These are phyloP conservation scores for Nansenia antarctica DNA, from an alignment of 2,113 vertebrate genomes.

Conservation along the genomic window DNA sequence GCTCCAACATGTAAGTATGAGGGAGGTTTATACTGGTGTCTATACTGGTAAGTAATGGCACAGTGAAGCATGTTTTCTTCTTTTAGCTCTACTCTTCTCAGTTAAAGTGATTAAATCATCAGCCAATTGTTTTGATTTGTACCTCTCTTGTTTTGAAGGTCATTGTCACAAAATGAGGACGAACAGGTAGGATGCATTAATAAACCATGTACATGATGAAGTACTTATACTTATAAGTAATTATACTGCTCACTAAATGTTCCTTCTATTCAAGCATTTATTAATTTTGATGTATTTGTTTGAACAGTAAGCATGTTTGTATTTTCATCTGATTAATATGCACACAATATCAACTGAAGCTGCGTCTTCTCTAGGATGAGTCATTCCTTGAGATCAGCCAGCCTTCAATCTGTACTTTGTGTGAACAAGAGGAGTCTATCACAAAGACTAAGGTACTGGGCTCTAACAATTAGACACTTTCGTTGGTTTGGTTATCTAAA, in stretches of 20 bases:
- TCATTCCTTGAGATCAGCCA: conserved; percentile 45
- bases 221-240: not conserved
- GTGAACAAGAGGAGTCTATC: conserved; percentile 75
- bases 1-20: conserved; percentile 69
- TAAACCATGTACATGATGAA: not conserved
- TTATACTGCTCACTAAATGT: not conserved
- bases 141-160: conserved; percentile 52
- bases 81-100: not conserved
- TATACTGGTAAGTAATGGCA: no score
- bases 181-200: conserved; percentile 64
- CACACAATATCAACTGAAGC: no score
- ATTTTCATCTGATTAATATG: no score
- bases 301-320: no score
- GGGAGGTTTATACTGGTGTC: no score
- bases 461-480: no score
- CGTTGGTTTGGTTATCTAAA: no score
- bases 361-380: conserved; percentile 70
- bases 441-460: conserved; percentile 79
- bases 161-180: conserved; percentile 64
- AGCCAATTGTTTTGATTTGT: not conserved
- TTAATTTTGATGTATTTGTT: no score
- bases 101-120: not conserved
- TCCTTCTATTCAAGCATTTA: no score
- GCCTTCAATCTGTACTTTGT: conserved; percentile 77
- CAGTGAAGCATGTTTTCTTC: no score